phyloP scores from a whole-genome alignment of 1,140 invertebrate species.

The Drosophila quadrilineata region DNA sequence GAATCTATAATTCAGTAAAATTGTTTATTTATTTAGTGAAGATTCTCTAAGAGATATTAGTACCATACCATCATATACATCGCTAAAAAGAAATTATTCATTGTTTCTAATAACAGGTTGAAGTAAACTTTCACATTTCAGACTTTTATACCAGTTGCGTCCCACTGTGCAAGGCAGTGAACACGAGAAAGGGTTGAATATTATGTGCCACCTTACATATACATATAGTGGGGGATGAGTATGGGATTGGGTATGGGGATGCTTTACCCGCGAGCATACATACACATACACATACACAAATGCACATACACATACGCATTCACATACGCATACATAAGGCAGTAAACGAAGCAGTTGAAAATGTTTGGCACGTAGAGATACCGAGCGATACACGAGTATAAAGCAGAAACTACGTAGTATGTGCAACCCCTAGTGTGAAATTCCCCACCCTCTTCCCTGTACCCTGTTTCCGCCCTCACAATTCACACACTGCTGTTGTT shows the following conservation, averaged over 20 bases:
- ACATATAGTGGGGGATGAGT: no score
- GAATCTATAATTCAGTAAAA: no score
- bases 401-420: constrained; percentile 32
- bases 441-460: background rate
- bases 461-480: background rate
- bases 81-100: background rate
- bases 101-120: background rate
- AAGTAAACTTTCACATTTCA: background rate
- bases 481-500: background rate
- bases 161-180: constrained; percentile 24
- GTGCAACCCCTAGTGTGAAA: constrained; percentile 24
- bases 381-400: constrained; percentile 2
- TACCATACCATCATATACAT: no score
- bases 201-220: constrained; percentile 11
- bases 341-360: constrained; percentile 27
- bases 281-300: background rate
- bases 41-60: no score
- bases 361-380: constrained; percentile 69
- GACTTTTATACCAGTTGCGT: background rate
- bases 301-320: background rate
- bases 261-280: no score
- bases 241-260: no score
- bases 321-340: background rate
- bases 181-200: constrained; percentile 39
- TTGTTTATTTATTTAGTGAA: no score